phyloP scores from a whole-genome alignment of 2,797 vertebrate genomes.

The Platalea minor region DNA sequence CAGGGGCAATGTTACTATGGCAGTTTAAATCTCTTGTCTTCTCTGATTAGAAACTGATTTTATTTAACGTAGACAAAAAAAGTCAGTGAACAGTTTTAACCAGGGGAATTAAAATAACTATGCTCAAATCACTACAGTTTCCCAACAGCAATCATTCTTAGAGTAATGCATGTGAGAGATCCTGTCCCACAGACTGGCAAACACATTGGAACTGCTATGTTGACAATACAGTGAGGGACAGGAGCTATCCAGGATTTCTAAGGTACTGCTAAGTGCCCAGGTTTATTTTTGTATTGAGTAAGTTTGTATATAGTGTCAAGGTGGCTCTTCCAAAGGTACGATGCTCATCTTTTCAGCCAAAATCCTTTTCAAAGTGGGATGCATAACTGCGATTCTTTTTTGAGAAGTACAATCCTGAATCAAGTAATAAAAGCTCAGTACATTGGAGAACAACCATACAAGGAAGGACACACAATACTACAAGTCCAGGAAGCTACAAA shows the following conservation, averaged over 20 bases:
- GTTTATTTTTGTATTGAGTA: not conserved
- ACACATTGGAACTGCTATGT: accelerated
- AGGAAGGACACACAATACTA: not conserved
- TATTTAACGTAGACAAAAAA: not conserved
- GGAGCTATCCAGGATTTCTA: not conserved
- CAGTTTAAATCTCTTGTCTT: not conserved
- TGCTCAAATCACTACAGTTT: not conserved
- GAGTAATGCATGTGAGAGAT: not conserved
- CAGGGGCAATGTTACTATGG: not conserved
- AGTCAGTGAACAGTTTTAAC: not conserved
- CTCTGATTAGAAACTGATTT: not conserved
- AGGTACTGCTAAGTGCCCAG: not conserved
- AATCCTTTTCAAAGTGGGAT: not conserved
- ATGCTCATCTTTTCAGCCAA: not conserved
- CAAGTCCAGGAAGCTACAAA: not conserved
- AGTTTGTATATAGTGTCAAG: not conserved
- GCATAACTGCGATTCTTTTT: not conserved
- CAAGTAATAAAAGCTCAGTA: not conserved
- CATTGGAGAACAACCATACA: not conserved
- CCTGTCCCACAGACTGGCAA: not conserved
- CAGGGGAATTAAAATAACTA: not conserved
- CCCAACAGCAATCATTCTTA: not conserved
- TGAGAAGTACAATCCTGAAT: not conserved
- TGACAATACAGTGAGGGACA: not conserved
- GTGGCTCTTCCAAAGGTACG: not conserved